Evolutionary conservation across 2,888 invertebrate species (phyloP), one percentile per base, ranked within the genome.

Genomic region (Diarsia mendica): DNA sequence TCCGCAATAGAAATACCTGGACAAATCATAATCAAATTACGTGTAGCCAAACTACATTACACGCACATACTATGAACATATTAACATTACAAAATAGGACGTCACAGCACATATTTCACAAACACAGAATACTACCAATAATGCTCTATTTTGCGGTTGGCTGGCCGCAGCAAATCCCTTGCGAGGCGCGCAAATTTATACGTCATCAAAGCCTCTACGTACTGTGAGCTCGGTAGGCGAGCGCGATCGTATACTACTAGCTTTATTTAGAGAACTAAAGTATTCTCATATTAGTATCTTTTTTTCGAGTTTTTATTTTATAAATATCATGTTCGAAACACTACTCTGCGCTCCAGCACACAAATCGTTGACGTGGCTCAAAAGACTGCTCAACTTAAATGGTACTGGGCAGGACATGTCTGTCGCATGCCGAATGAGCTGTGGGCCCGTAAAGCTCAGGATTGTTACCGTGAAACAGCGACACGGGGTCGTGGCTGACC

Each of bases 111-210:
- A 85, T 84, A 86, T 85, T 85, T 80, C 82, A 71, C 79, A 86
- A 84, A 87, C 77, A 77, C 67, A 66, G 74, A 76, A 80, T 78
- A 77, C 73, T 66, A 82, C 80, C 86, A 87, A 84, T 87, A 87
- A 87, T 84, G 87, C 73, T 83, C 80, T 84, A 84, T 87, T 87
- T 87, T 86, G 84, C 77, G 84, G 87, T 85, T 87, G 80, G 84
- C 72, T 85, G 80, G 73, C 75, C 84, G 75, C 79, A 82, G 78
- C 80, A 85, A 87, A 85, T 87, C 87, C 87, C 87, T 86, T 72
- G 87, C 72, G 87, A 87, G 76, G 78, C 73, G 79, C 80, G 69
- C 77, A 85, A 87, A 87, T 86, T 86, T 86, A 87, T 87, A 87
- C 82, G 78, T 85, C 87, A 87, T 86, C 86, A 83, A 85, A 83